Evolutionary conservation across 92 coral and sea anemone species (phyloP), one percentile per base, ranked within the genome.

Genomic region (Meandrina meandrites): DNA sequence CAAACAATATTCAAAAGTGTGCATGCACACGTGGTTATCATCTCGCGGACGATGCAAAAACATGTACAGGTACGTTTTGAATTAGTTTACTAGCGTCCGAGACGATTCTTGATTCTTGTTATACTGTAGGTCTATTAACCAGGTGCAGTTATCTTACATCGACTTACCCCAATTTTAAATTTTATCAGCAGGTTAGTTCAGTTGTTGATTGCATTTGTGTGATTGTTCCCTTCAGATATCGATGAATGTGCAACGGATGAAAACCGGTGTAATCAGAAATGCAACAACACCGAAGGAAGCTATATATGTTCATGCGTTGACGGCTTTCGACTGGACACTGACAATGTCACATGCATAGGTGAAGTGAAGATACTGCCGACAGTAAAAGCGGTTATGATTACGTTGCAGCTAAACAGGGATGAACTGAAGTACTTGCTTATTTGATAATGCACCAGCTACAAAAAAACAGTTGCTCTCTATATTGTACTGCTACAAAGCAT

Each of bases 271-370:
- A 89, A 79, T 36, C 92, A 89, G 42, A 53, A 31, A 34, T 89
- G 92, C 48, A 74, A 47, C 66, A 89, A 89, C 71, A 84, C 88
- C 1, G n/a, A 42, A 8, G 92, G 92, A 42, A 31, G 89, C 56
- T 89, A 89, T 60, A 21, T 47, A 3, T 89, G 92, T 58, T 58
- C 87, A n/a, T 90, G 92, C 66, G 76, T 80, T 21, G n/a, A 54
- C 32, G 87, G 90, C 45, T 90, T 90, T 68, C 47, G 75, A 40
- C 87, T 90, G 42, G 68, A 72, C 17, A 42, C 75, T 8, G 90
- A 90, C 15, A 90, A 90, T 72, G 58, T 86, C 18, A 90, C 91
- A 27, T 89, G 91, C 75, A 76, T 51, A 66, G 91, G 91, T 89
- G 58, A 15, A 13, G 14, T n/a, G 14, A 56, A 15, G 21, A n/a